Evolutionary conservation across 2,113 vertebrate species (phyloP).

Genomic region (Psilopsiagon aurifrons): DNA sequence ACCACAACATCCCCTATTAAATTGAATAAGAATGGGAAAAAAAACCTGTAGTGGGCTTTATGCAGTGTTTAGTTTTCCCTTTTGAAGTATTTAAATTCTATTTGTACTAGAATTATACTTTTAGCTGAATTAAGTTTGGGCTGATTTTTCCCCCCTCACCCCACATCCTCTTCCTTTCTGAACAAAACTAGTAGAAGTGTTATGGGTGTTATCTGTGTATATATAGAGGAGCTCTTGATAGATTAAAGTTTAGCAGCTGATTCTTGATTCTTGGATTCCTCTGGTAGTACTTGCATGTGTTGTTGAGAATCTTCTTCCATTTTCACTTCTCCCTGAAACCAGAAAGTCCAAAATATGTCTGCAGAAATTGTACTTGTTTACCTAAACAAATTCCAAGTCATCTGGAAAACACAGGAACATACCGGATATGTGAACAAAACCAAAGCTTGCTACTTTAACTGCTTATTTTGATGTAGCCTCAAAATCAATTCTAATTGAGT

Average conservation of each 20-base stretch:
- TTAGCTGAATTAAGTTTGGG: background rate
- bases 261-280: background rate
- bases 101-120: background rate
- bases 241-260: background rate
- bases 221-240: background rate
- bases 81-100: background rate
- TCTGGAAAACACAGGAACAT: background rate
- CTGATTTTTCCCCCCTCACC: background rate
- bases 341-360: background rate
- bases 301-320: background rate
- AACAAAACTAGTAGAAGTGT: background rate
- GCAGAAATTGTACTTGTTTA: background rate
- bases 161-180: background rate
- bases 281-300: background rate
- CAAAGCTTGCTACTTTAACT: background rate
- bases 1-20: background rate
- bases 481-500: constrained; percentile 7
- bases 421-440: background rate
- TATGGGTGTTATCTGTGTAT: background rate
- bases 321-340: background rate
- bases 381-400: background rate
- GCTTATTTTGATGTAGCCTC: background rate
- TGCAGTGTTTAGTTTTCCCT: background rate
- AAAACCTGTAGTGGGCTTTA: background rate
- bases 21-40: background rate